Base-by-base conservation (phyloP, 2,797 vertebrate genomes). In the Pipistrellus kuhlii region DNA sequence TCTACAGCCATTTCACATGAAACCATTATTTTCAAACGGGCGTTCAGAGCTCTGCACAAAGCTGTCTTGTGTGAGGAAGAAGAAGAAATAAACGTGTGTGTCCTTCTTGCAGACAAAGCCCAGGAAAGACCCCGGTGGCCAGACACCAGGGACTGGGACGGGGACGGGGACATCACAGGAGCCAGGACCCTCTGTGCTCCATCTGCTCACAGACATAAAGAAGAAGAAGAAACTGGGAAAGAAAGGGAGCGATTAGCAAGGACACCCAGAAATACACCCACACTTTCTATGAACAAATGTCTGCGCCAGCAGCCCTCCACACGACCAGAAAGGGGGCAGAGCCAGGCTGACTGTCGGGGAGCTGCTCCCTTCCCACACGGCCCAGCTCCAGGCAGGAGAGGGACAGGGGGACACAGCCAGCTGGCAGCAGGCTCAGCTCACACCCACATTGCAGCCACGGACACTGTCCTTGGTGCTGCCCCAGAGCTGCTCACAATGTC, bases 401-500 rank as follows among this genome's bases (percentile, higher is more conserved):
- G 46, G 17, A 3, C 82, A 3, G 46, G 30, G 66, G 32, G 78
- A n/a, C 15, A 2, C 35, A 1, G 59, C 51, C 51, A 76, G 55
- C 55, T 2, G 66, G 53, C 82, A 75, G 53, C 53, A 53, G 23
- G 55, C 32, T 1, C 2, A 18, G 11, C 51, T 0, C 0, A 2
- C 62, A 0, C 83, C 0, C 2, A 11, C 62, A 0, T 0, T 0
- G 44, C 15, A 1, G 8, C 23, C 32, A 0, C 14, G 30, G 77
- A 20, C 78, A 15, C 85, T 69, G 85, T 93, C 75, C 85, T 83
- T 53, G 83, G 78, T 84, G 92, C 92, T 83, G 66, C 51, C 66
- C 5, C 62, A 2, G 32, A 18, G 73, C 27, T 17, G 12, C 27
- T 8, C 0, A 20, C 21, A 2, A 1, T 0, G 0, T 0, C 4